These are phyloP conservation scores for Teleogryllus oceanicus DNA, from an alignment of 2,888 invertebrate species.

Conservation along the genomic window DNA sequence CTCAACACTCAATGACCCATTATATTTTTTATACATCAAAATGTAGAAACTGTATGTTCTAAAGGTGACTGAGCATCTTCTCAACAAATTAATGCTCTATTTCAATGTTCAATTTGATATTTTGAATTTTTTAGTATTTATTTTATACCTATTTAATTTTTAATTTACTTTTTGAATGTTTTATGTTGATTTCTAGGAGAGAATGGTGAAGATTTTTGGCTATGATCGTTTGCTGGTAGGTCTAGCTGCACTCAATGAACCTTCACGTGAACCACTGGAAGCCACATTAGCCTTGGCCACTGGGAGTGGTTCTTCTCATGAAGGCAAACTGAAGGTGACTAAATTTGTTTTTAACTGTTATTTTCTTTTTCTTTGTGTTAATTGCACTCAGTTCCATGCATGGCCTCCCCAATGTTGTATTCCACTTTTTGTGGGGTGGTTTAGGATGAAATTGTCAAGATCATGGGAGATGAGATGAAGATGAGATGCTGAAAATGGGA, in stretches of 20 bases:
- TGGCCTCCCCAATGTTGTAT: no score
- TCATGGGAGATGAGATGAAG: no score
- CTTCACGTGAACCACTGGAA: constrained; percentile 49
- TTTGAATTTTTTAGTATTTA: not conserved
- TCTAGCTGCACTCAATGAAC: constrained; percentile 49
- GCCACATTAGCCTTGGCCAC: constrained; percentile 52
- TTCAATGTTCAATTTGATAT: not conserved
- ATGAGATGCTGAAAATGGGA: no score
- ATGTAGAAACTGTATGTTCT: no score
- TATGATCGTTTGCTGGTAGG: constrained; percentile 46
- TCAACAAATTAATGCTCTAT: constrained; percentile 28
- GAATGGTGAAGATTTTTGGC: constrained; percentile 45
- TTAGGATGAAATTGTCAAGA: no score
- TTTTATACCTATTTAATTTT: constrained; percentile 25
- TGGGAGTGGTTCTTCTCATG: constrained; percentile 41
- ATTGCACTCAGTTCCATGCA: no score
- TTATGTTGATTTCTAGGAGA: constrained; percentile 41
- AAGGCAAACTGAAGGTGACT: constrained; percentile 29
- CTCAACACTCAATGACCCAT: no score
- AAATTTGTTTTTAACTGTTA: no score
- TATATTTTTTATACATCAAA: no score
- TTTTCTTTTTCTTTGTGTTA: no score
- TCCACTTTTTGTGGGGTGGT: no score
- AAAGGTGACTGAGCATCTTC: constrained; percentile 21
- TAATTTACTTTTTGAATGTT: constrained; percentile 18